Evolutionary conservation across 2,888 invertebrate genomes (phyloP).

Genomic region (Geotrupes spiniger): DNA sequence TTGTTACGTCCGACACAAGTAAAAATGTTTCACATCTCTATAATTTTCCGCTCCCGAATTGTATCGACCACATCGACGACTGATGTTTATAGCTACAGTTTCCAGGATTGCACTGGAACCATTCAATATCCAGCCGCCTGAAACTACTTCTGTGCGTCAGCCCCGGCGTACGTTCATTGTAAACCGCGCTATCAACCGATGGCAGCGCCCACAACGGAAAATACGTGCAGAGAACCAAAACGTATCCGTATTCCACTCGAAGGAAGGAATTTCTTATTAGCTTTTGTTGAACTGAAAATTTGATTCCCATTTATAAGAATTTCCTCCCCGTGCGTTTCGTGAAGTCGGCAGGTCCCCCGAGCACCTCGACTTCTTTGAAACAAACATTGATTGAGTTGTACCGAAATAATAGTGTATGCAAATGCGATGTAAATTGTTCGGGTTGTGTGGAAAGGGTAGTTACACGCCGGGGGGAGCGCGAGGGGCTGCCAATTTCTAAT

Average conservation of each 20-base stretch:
- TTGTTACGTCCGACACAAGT: too few species aligned
- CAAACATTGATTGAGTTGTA: conserved; percentile 4
- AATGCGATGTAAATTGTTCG: neutral
- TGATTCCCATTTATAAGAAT: conserved; percentile 6
- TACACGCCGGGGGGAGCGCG: neutral
- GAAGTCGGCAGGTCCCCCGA: neutral
- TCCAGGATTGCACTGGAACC: conserved; percentile 31
- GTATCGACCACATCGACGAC: conserved; percentile 32
- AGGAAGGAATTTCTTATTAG: conserved; percentile 30
- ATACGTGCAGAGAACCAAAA: too few species aligned
- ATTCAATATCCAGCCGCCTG: conserved; percentile 28
- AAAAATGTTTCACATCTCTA: conserved; percentile 18
- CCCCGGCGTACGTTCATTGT: conserved; percentile 10
- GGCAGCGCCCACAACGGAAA: too few species aligned
- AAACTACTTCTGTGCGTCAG: conserved; percentile 9
- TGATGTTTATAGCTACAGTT: conserved; percentile 32
- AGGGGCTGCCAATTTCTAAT: conserved; percentile 1
- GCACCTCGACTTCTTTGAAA: neutral
- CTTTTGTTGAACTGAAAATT: conserved; percentile 19
- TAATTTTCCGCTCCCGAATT: conserved; percentile 26
- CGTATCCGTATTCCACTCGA: conserved; percentile 20
- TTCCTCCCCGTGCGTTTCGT: neutral
- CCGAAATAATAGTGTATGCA: conserved; percentile 1
- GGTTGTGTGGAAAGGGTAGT: conserved; percentile 1
- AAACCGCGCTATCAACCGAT: too few species aligned